Evolutionary conservation across 2,797 vertebrate genomes (phyloP).

Genomic region (Chaunax sp.): DNA sequence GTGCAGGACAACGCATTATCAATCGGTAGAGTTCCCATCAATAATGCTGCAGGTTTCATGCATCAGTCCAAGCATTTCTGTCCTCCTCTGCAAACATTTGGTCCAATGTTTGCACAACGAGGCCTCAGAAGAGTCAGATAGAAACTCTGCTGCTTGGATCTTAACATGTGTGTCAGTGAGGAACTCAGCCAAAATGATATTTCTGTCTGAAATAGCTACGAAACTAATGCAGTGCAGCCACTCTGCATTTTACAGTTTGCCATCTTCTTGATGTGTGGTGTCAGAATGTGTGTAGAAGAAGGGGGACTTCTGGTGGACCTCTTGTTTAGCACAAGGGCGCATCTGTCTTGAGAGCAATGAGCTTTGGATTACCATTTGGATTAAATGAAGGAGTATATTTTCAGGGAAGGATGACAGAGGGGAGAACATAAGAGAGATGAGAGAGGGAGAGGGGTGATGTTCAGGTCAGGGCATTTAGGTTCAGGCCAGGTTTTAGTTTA

Average conservation of each 20-base stretch:
- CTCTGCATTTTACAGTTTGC: constrained; percentile 55
- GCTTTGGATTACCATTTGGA: constrained; percentile 48
- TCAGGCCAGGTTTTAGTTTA: constrained; percentile 65
- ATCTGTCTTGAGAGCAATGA: constrained; percentile 79
- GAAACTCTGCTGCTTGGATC: constrained; percentile 54
- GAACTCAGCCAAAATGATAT: constrained; percentile 67
- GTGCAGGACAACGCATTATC: constrained; percentile 61
- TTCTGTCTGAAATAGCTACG: constrained; percentile 56
- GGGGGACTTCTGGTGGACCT: constrained; percentile 87
- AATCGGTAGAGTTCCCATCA: constrained; percentile 67
- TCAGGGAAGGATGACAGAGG: not conserved
- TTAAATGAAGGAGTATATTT: constrained; percentile 11
- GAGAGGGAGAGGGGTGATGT: not conserved
- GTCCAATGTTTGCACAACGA: constrained; percentile 81
- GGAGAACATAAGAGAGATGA: not conserved
- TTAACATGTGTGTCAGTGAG: constrained; percentile 18
- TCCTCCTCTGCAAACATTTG: constrained; percentile 83
- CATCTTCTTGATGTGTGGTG: constrained; percentile 63
- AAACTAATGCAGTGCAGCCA: constrained; percentile 77
- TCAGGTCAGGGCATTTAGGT: constrained; percentile 30
- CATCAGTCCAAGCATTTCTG: constrained; percentile 53
- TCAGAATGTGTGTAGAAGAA: constrained; percentile 87
- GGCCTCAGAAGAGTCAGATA: constrained; percentile 22
- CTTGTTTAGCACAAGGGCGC: constrained; percentile 87
- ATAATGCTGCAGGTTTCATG: constrained; percentile 32